phyloP scores from a whole-genome alignment of 2,888 invertebrate species.

The Sipha maydis region DNA sequence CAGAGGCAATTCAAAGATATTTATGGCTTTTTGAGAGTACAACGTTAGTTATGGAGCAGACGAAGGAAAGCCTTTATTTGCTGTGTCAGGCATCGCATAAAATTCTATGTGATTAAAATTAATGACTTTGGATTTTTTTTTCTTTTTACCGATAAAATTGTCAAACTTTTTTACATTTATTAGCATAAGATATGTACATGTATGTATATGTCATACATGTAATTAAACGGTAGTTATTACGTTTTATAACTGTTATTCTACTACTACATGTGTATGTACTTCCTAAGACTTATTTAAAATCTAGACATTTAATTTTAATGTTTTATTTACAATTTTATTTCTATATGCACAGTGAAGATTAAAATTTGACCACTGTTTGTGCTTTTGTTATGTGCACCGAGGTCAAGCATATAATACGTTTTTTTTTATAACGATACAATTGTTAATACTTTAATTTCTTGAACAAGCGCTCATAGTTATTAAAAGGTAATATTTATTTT shows the following conservation, averaged over 20 bases:
- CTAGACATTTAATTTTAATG: too few species aligned
- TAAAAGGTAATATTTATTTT: too few species aligned
- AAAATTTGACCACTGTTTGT: too few species aligned
- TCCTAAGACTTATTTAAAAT: too few species aligned
- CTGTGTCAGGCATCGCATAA: conserved; percentile 38
- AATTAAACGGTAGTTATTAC: neutral
- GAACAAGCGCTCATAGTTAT: too few species aligned
- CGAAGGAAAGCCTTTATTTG: conserved; percentile 48
- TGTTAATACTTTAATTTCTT: too few species aligned
- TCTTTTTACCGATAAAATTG: conserved; percentile 29
- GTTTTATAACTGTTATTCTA: neutral
- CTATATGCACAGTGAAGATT: too few species aligned
- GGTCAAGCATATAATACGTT: too few species aligned
- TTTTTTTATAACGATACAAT: too few species aligned
- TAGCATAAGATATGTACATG: neutral
- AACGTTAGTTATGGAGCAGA: conserved; percentile 32
- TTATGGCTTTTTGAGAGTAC: conserved; percentile 44
- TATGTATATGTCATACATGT: neutral
- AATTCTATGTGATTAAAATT: conserved; percentile 51
- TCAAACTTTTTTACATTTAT: conserved; percentile 13
- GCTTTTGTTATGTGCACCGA: too few species aligned
- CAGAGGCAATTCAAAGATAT: conserved; percentile 58
- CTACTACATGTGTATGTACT: too few species aligned
- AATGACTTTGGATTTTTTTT: conserved; percentile 29
- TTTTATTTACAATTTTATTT: too few species aligned